Evolutionary conservation across 2,113 vertebrate species (phyloP).

Genomic region (Scalopus aquaticus): DNA sequence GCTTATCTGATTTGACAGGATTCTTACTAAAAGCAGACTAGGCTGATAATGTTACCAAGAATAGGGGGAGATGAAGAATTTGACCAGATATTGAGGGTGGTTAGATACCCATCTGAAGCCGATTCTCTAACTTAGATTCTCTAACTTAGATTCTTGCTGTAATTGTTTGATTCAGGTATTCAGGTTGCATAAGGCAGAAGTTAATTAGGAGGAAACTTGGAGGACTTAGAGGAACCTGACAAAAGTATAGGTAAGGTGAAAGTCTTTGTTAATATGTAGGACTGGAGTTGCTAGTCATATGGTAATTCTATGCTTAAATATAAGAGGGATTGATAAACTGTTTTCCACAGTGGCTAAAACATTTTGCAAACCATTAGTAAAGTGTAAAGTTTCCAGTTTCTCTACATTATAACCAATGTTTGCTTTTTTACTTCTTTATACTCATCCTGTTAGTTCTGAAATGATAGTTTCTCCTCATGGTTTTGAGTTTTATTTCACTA

Average conservation of each 20-base stretch:
- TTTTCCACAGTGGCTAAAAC: background rate
- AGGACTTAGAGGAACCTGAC: background rate
- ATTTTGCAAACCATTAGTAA: background rate
- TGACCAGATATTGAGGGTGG: background rate
- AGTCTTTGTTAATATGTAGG: background rate
- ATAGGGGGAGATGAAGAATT: background rate
- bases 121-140: background rate
- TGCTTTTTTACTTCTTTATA: background rate
- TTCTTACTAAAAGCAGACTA: background rate
- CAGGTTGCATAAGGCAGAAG: too few species aligned
- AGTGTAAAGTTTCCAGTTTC: background rate
- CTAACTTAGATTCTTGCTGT: background rate
- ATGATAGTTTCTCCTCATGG: background rate
- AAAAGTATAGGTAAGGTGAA: background rate
- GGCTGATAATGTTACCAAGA: background rate
- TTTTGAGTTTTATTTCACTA: background rate
- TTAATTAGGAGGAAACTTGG: too few species aligned
- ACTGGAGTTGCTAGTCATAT: background rate
- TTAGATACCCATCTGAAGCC: background rate
- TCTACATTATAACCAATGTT: background rate
- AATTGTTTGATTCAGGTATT: background rate
- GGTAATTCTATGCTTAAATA: background rate
- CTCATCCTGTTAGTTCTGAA: background rate
- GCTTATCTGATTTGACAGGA: background rate
- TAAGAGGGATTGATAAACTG: background rate